These are phyloP conservation scores for Eupsilia transversa DNA, from an alignment of 2,888 invertebrate genomes.

Conservation along the genomic window DNA sequence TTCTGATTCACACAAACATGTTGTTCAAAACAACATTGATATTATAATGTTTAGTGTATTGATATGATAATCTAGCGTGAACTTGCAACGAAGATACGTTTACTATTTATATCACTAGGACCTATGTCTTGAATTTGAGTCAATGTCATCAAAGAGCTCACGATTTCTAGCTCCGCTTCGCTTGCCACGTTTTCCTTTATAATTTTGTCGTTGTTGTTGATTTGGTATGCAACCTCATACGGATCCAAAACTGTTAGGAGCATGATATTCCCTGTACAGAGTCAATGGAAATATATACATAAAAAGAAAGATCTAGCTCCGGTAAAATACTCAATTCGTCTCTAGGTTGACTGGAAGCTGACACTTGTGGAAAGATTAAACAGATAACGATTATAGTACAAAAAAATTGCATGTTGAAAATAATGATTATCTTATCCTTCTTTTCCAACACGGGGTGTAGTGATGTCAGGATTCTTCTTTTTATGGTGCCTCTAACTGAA, in stretches of 20 bases:
- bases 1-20: slow-evolving; percentile 22
- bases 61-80: slow-evolving; percentile 33
- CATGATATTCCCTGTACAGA: neutral
- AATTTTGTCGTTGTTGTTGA: neutral
- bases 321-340: neutral
- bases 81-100: slow-evolving; percentile 38
- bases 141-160: slow-evolving; percentile 40
- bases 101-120: slow-evolving; percentile 45
- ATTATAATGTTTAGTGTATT: slow-evolving; percentile 32
- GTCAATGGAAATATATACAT: too few relatives aligned
- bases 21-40: slow-evolving; percentile 28
- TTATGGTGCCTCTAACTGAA: neutral
- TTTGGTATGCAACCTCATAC: neutral
- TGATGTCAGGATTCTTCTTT: neutral
- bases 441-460: neutral
- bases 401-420: neutral
- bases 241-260: neutral
- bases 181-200: neutral
- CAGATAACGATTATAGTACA: neutral
- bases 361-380: slow-evolving; percentile 16
- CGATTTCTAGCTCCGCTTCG: neutral
- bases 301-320: neutral
- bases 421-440: slow-evolving; percentile 12
- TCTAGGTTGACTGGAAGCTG: neutral
- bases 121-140: slow-evolving; percentile 13